Conservation (phyloP, 23 tunicate species). For the Ascidia mentula region DNA sequence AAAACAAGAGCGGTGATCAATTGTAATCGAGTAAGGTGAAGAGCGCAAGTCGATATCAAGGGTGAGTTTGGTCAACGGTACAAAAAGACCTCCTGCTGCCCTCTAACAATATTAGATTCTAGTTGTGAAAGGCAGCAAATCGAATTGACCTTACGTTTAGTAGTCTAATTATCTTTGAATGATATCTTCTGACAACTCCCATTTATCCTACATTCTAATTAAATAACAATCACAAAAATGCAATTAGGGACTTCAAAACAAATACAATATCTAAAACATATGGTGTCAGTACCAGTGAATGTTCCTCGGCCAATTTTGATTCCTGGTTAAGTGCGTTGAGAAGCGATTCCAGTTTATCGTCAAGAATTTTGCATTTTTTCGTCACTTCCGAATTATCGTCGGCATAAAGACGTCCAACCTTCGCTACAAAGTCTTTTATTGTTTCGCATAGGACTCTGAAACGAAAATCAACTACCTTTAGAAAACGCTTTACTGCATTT, state of each 20-base stretch:
- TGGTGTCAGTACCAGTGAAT: neutral
- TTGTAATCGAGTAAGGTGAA: neutral
- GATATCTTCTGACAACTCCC: no score
- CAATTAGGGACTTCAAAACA: no score
- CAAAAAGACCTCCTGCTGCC: no score
- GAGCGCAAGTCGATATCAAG: no score
- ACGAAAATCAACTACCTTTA: neutral
- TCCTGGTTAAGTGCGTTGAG: slow-evolving; percentile 60
- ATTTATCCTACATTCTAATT: no score
- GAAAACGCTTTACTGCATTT: neutral
- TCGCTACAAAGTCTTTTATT: slow-evolving; percentile 77
- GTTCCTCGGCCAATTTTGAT: slow-evolving; percentile 71
- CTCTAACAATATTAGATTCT: no score
- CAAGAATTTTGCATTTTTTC: slow-evolving; percentile 53
- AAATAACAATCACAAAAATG: no score
- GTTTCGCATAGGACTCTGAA: slow-evolving; percentile 84
- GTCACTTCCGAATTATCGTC: slow-evolving; percentile 53
- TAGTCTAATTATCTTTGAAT: no score
- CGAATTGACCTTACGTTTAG: no score
- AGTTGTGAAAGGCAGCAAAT: no score
- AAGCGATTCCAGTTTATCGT: slow-evolving; percentile 83
- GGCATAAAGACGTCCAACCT: slow-evolving; percentile 49
- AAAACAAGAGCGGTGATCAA: neutral
- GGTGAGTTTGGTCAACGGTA: no score
- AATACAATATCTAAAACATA: no score